Base-by-base conservation (phyloP, 2,888 invertebrate genomes). In the Drosophila mercatorum region DNA sequence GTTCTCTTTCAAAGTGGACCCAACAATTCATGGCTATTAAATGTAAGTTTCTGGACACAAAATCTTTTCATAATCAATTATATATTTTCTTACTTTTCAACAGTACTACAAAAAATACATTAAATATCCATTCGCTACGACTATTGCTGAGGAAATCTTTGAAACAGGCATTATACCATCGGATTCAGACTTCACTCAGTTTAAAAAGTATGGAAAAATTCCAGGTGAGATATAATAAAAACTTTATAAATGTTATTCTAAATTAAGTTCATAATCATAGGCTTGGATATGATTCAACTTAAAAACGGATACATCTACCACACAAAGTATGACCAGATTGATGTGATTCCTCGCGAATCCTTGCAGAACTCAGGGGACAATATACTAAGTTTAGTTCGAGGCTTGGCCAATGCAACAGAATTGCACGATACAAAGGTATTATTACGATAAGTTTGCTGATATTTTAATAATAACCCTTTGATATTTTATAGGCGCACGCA, bases 1-100 rank as follows among this genome's bases (percentile, higher is more conserved):
- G 94, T 96, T 53, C 93, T 99, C 10, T 98, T 99, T 91, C 98
- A 98, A 94, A 95, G 96, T 55, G 96, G 96, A 0, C 97, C 97
- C 3, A 93, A 94, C 41, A 94, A 95, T 88, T 94, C 95, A 0
- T 95, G 96, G 93, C 92, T 97, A 0, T 92, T 96, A 60, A 92
- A 93, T 44, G 94, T 95, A 51, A 71, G 64, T 51, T 57, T 44
- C 7, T 22, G 3, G 11, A 17, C 5, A 34, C 12, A 34, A 38
- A 12, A 2, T 36, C 3, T 0, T 5, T 5, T 5, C 10, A 17
- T 6, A 11, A 17, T 2, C 1, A 17, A 6, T 11, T 12, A 8
- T 0, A 51, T 11, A 10, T 22, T 26, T 22, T 47, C 12, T 14
- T 22, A 17, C 11, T 8, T 12, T 36, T 53, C 22, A 8, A 47